Conservation (phyloP, 2,888 invertebrate genomes). For the Nemoura dubitans region DNA sequence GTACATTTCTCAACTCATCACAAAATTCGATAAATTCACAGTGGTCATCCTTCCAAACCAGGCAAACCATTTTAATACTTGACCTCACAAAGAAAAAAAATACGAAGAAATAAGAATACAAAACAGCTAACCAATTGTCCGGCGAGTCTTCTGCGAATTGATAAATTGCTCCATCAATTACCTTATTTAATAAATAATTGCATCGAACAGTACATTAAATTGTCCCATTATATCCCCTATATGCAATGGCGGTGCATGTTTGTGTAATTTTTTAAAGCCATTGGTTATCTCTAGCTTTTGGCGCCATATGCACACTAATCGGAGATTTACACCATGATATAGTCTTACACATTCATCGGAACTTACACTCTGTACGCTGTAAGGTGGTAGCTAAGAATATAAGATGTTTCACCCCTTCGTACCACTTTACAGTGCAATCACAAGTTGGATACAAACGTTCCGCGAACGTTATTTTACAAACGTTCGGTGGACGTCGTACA, state of each 20-base stretch:
- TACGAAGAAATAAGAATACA: neutral
- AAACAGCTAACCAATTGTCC: neutral
- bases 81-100: neutral
- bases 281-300: neutral
- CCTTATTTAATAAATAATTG: constrained; percentile 5
- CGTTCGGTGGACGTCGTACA: too few species aligned
- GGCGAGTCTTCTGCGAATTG: neutral
- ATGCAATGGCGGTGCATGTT: neutral
- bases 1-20: neutral
- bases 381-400: too few species aligned
- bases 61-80: neutral
- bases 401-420: too few species aligned
- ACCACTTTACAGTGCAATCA: too few species aligned
- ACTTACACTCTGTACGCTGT: too few species aligned
- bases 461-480: too few species aligned
- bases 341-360: neutral
- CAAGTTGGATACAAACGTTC: too few species aligned
- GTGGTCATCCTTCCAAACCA: neutral
- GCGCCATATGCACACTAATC: neutral
- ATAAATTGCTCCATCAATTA: constrained; percentile 5
- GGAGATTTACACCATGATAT: neutral
- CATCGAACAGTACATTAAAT: neutral
- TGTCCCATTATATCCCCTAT: neutral
- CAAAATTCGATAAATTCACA: neutral
- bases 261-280: neutral